Evolutionary conservation across 2,797 vertebrate genomes (phyloP).

Genomic region (Tragopan temminckii): DNA sequence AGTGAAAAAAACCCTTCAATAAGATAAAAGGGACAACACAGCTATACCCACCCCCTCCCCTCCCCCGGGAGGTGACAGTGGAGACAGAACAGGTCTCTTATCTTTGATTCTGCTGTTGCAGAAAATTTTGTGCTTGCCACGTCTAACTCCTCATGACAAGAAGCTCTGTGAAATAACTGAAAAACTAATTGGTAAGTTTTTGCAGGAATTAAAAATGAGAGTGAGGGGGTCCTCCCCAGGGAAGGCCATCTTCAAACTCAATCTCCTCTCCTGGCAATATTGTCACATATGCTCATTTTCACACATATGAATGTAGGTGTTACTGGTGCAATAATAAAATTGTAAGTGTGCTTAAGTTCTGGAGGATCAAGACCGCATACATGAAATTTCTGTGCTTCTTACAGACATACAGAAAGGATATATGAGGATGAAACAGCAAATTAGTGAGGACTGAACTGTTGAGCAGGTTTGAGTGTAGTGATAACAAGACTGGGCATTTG

Average conservation of each 20-base stretch:
- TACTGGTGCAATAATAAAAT: not conserved
- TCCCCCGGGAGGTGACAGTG: not conserved
- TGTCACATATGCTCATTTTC: not conserved
- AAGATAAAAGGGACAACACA: not conserved
- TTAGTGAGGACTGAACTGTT: fast-evolving
- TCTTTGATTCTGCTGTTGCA: not conserved
- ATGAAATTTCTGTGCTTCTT: not conserved
- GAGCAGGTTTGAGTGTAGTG: not conserved
- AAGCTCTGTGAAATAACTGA: not conserved
- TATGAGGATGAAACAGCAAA: not conserved
- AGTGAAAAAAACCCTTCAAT: not conserved
- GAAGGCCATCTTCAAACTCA: not conserved
- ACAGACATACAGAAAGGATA: not conserved
- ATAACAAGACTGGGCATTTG: not conserved
- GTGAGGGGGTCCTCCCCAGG: not conserved
- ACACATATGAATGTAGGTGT: not conserved
- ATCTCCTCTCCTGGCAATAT: not conserved
- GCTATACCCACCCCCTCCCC: not conserved
- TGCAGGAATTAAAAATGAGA: not conserved
- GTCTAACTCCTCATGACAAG: not conserved
- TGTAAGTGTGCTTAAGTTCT: not conserved
- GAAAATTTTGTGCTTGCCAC: not conserved
- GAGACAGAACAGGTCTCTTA: not conserved
- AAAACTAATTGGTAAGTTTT: not conserved
- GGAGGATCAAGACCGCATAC: not conserved